Evolutionary conservation across 1,140 invertebrate species (phyloP).

Genomic region (Chionoecetes opilio): DNA sequence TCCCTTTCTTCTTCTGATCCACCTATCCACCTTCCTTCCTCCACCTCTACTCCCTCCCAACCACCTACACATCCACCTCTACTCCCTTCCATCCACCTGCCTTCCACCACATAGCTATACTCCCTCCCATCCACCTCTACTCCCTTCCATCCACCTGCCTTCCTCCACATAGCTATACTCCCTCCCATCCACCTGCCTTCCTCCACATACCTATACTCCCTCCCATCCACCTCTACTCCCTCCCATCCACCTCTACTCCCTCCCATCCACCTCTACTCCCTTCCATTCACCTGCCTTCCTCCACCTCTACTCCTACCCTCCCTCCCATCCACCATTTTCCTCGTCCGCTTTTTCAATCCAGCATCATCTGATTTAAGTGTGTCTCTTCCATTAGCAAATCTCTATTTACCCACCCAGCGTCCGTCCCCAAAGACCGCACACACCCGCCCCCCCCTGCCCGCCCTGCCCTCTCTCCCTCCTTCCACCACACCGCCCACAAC

Average conservation of each 20-base stretch:
- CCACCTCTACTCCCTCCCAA: neutral
- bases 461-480: neutral
- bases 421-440: neutral
- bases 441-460: neutral
- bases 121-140: neutral
- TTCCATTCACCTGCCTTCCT: neutral
- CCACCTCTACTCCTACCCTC: conserved; percentile 1
- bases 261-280: neutral
- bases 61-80: neutral
- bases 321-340: neutral
- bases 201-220: neutral
- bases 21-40: neutral
- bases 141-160: neutral
- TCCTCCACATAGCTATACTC: neutral
- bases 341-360: neutral
- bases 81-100: neutral
- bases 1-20: neutral
- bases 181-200: neutral
- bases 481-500: neutral
- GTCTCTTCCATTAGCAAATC: neutral
- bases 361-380: conserved; percentile 1
- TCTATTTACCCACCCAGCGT: neutral
- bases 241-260: neutral
- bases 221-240: neutral
- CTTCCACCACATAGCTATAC: too few species aligned